Base-by-base conservation (phyloP, 2,113 vertebrate species). In the Cololabis saira region DNA sequence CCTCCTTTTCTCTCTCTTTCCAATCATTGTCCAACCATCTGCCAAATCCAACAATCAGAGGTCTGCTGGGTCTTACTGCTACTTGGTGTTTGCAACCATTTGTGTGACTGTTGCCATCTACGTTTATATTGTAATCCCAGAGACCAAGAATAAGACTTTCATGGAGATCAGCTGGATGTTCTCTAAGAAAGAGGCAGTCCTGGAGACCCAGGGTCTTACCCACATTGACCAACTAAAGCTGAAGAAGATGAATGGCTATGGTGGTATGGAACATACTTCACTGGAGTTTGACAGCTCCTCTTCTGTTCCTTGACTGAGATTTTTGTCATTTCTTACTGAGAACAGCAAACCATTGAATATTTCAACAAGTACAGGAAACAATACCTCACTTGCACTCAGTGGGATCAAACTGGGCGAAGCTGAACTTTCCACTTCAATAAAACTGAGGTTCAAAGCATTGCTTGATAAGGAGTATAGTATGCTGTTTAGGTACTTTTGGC, bases 81-180 rank as follows among this genome's bases (percentile, higher is more conserved):
- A 96, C 89, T 82, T 97, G 87, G 90, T 96, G 22, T 97, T 97
- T 78, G 93, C 92, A 7, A 64, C 68, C 1, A 10, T 96, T 52
- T 96, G 95, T 65, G 41, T 95, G 19, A 64, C 90, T 1, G 95
- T 95, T 80, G 94, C 95, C 0, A 3, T 93, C 44, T 97, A 95
- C 0, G 77, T 96, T 54, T 94, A 93, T 80, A 10, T 93, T 0
- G 3, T 96, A 41, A 87, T 98, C 84, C 96, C 96, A 0, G 96
- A 97, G 83, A 98, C 96, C 54, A 96, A 94, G 87, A 96, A 95
- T 86, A 96, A 95, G 82, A 96, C 95, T 0, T 97, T 98, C 67
- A 80, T 96, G 94, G 96, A 97, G 87, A 97, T 98, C 89, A 96
- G 93, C 81, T 91, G 72, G 27, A 90, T 94, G 91, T 97, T 98